Percentiles rank a stretch among this genome's conserved stretches.
These are phyloP conservation scores for Paedocypris micromegethes DNA, from an alignment of 2,797 vertebrate species.

Conservation along the genomic window DNA sequence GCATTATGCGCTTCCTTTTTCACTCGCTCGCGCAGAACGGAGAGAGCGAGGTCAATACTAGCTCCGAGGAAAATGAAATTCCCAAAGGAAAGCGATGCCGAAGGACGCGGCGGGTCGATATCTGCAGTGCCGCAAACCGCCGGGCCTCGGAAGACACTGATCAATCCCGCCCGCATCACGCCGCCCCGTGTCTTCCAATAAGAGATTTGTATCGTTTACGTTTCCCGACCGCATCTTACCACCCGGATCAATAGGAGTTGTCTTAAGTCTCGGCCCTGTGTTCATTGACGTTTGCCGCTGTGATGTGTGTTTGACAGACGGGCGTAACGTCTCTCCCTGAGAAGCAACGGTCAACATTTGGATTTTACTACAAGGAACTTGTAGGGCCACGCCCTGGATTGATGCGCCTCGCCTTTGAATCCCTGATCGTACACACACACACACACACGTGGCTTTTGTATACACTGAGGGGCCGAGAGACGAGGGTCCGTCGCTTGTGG, in stretches of 20 bases:
- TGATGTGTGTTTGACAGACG: slow-evolving; percentile 32
- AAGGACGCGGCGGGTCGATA: slow-evolving; percentile 22
- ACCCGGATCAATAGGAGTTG: slow-evolving; percentile 22
- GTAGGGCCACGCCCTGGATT: slow-evolving; percentile 1
- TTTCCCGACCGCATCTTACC: slow-evolving; percentile 8
- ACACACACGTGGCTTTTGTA: too few species aligned
- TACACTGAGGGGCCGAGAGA: too few species aligned
- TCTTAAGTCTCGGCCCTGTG: slow-evolving; percentile 10
- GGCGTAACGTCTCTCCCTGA: slow-evolving; percentile 28
- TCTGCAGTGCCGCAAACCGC: not conserved
- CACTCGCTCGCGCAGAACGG: slow-evolving; percentile 43
- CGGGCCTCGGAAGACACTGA: not conserved
- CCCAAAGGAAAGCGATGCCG: slow-evolving; percentile 10
- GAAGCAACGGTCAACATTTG: slow-evolving; percentile 17
- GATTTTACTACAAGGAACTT: slow-evolving; percentile 25
- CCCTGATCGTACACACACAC: too few species aligned
- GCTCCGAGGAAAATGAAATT: slow-evolving; percentile 23
- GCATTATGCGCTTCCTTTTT: slow-evolving; percentile 50
- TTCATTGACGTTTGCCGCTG: slow-evolving; percentile 15
- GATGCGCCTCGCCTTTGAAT: too few species aligned
- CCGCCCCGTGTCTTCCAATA: slow-evolving; percentile 28
- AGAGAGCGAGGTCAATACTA: slow-evolving; percentile 13
- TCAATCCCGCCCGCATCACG: slow-evolving; percentile 5
- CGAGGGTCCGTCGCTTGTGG: too few species aligned
- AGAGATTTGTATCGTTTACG: slow-evolving; percentile 21